Conservation (phyloP, 2,113 vertebrate genomes). For the Corydoras sp. region DNA sequence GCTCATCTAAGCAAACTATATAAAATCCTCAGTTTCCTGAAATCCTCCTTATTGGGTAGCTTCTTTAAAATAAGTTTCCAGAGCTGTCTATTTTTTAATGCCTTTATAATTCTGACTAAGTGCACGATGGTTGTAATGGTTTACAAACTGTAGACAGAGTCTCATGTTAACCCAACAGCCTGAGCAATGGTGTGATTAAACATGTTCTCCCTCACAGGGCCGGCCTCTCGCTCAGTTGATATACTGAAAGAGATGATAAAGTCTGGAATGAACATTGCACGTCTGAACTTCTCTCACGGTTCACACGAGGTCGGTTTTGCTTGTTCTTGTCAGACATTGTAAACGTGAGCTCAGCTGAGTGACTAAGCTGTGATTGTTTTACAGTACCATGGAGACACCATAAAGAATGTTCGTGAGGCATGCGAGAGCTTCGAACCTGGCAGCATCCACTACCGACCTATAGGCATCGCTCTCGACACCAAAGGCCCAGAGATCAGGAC, state of each 20-base stretch:
- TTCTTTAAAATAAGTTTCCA: too few relatives aligned
- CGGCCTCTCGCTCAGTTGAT: constrained; percentile 86
- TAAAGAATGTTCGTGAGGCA: constrained; percentile 87
- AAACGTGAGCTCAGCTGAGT: too few relatives aligned
- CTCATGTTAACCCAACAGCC: too few relatives aligned
- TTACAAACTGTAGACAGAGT: too few relatives aligned
- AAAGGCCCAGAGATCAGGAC: constrained; percentile 98
- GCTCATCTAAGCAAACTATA: too few relatives aligned
- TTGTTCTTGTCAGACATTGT: background rate
- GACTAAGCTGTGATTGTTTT: background rate
- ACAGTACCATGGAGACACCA: constrained; percentile 87
- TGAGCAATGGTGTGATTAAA: background rate
- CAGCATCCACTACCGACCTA: constrained; percentile 88
- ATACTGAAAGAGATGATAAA: constrained; percentile 97
- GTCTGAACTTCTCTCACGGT: constrained; percentile 96
- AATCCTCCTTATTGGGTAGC: too few relatives aligned
- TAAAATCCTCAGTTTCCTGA: too few relatives aligned
- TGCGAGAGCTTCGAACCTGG: constrained; percentile 88
- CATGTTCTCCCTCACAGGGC: constrained; percentile 65
- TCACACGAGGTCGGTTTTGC: constrained; percentile 78
- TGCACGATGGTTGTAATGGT: too few relatives aligned
- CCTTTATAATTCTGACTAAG: too few relatives aligned
- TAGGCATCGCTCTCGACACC: constrained; percentile 92
- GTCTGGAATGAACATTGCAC: constrained; percentile 97
- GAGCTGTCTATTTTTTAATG: too few relatives aligned